A percentile compares a stretch with the other conserved stretches of the same genome.
phyloP scores from a whole-genome alignment of 2,797 vertebrate genomes.

The Gambelia wislizenii region DNA sequence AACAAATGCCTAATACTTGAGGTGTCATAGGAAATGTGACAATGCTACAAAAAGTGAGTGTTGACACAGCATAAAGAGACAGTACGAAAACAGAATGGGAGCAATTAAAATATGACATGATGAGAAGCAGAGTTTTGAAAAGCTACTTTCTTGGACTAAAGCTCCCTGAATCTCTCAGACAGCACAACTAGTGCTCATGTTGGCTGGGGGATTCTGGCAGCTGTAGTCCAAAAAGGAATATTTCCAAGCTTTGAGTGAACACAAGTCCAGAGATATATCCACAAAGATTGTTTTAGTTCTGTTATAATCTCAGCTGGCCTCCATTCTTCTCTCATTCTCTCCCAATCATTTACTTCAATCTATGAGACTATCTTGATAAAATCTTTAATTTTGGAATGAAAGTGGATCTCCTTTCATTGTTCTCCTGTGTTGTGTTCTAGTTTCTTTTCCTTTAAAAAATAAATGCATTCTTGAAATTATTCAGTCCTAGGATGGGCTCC shows the following conservation, averaged over 20 bases:
- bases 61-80: not conserved
- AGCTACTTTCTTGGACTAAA: no score
- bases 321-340: not conserved
- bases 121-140: no score
- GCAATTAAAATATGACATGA: not conserved
- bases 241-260: not conserved
- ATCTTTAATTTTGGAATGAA: conserved; percentile 9
- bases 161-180: no score
- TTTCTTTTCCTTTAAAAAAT: not conserved
- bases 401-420: not conserved
- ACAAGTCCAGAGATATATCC: not conserved
- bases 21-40: not conserved
- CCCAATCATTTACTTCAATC: not conserved
- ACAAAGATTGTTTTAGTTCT: not conserved
- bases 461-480: not conserved
- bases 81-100: not conserved
- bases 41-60: not conserved
- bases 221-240: no score
- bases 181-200: no score
- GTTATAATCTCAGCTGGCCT: not conserved
- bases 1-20: not conserved
- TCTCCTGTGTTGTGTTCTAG: not conserved
- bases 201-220: no score
- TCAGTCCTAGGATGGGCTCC: not conserved
- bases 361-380: not conserved